A percentile compares a stretch with the other conserved stretches of the same genome.
These are phyloP conservation scores for Plectrocnemia conspersa DNA, from an alignment of 1,140 invertebrate species.

Conservation along the genomic window DNA sequence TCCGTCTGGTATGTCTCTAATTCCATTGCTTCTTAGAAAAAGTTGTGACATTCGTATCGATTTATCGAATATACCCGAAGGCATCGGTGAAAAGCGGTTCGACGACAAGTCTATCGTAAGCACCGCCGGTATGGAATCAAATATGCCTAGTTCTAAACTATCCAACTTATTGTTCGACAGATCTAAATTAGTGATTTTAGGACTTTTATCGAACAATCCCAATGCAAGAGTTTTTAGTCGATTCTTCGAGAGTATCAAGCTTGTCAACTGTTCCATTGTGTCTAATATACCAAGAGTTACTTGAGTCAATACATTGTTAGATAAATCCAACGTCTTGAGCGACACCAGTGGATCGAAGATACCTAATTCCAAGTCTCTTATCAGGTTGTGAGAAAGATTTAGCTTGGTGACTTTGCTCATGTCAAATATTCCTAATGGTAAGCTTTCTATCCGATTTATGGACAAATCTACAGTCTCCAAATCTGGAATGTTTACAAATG, in stretches of 20 bases:
- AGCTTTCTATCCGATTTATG: constrained; percentile 4
- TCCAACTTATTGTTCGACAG: constrained; percentile 26
- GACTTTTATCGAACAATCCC: constrained; percentile 25
- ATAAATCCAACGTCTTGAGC: constrained; percentile 24
- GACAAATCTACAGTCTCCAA: constrained; percentile 26
- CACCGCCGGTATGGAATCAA: constrained; percentile 19
- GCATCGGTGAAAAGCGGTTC: constrained; percentile 22
- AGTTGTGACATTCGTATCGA: constrained; percentile 4
- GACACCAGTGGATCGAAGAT: constrained; percentile 22
- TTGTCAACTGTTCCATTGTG: neutral
- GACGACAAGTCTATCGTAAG: constrained; percentile 14
- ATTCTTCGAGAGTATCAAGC: constrained; percentile 17
- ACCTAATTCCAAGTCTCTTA: constrained; percentile 15
- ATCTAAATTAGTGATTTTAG: constrained; percentile 15
- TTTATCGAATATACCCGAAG: constrained; percentile 30
- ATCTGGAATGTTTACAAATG: constrained; percentile 16
- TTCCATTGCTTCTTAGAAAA: constrained; percentile 18
- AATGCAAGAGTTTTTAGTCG: constrained; percentile 11
- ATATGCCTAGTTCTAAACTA: constrained; percentile 21
- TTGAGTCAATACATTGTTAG: constrained; percentile 20
- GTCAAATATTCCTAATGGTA: constrained; percentile 18
- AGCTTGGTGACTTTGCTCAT: constrained; percentile 17
- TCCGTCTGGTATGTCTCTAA: constrained; percentile 18
- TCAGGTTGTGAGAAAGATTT: constrained; percentile 21
- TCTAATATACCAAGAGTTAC: constrained; percentile 22